These are phyloP conservation scores for Smutsia temminckii DNA, from an alignment of 2,797 vertebrate species.

Conservation along the genomic window DNA sequence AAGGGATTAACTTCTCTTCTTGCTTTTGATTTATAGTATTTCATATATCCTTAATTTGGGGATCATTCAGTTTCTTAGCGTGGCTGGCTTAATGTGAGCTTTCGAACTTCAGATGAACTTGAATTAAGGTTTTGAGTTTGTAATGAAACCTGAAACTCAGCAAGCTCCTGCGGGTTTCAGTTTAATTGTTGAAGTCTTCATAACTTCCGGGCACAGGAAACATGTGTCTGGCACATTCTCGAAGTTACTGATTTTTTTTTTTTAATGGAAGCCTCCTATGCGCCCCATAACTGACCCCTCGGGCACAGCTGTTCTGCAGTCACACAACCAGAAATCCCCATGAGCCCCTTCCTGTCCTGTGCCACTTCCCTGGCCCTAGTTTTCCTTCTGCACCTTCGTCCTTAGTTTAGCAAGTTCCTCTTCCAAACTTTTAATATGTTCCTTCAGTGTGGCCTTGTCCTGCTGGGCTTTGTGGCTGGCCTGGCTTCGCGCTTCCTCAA, in stretches of 20 bases:
- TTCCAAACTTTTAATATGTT: constrained; percentile 92
- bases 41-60: not conserved
- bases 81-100: constrained; percentile 41
- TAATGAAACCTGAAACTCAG: constrained; percentile 43
- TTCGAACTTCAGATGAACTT: constrained; percentile 60
- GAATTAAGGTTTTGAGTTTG: not conserved
- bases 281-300: not conserved
- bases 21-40: constrained; percentile 35
- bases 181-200: not conserved
- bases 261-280: not conserved
- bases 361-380: constrained; percentile 77
- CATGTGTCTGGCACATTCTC: constrained; percentile 8
- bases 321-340: not conserved
- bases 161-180: constrained; percentile 23
- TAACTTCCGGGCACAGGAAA: constrained; percentile 31
- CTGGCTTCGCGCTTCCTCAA: constrained; percentile 93
- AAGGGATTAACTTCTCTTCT: not conserved
- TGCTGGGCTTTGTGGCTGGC: constrained; percentile 91
- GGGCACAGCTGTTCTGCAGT: not conserved
- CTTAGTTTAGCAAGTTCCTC: constrained; percentile 92
- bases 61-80: not conserved
- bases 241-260: not conserved
- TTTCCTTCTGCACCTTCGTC: constrained; percentile 89
- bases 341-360: not conserved
- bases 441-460: constrained; percentile 89